phyloP scores from a whole-genome alignment of 2,888 invertebrate genomes.

The Euplagia quadripunctaria region DNA sequence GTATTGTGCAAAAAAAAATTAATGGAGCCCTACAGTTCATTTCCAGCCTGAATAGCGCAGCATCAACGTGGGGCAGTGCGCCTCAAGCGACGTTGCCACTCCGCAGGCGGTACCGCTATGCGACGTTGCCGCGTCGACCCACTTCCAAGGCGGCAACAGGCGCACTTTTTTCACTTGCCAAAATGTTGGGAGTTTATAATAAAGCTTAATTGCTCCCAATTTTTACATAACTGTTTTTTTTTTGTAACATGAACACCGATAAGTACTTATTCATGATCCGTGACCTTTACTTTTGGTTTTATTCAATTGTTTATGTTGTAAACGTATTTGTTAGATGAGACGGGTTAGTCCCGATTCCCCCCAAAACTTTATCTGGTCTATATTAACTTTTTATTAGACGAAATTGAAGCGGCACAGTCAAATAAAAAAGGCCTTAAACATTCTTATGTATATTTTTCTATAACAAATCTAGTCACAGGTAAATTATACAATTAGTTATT shows the following conservation, averaged over 20 bases:
- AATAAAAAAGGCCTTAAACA: too few species aligned
- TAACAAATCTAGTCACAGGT: too few species aligned
- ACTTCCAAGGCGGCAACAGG: conserved; percentile 71
- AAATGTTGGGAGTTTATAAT: conserved; percentile 60
- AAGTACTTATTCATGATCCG: conserved; percentile 21
- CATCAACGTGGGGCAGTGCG: conserved; percentile 33
- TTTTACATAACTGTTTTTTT: conserved; percentile 36
- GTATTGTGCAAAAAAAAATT: conserved; percentile 24
- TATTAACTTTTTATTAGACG: too few species aligned
- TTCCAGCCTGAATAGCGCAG: conserved; percentile 33
- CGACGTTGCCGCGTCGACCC: conserved; percentile 78
- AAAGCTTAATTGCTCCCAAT: conserved; percentile 46
- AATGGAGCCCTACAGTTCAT: conserved; percentile 29
- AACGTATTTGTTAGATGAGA: background rate
- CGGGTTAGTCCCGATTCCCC: too few species aligned
- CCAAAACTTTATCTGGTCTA: too few species aligned
- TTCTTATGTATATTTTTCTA: too few species aligned
- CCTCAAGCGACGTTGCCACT: conserved; percentile 64
- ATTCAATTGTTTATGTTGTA: conserved; percentile 3
- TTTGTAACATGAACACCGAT: conserved; percentile 9
- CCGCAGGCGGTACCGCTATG: conserved; percentile 69
- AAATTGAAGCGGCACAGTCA: too few species aligned
- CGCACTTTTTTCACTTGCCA: conserved; percentile 73
- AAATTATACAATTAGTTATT: too few species aligned
- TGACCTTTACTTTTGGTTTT: conserved; percentile 48